Evolutionary conservation across 2,113 vertebrate genomes (phyloP).

Genomic region (Galbula dea): DNA sequence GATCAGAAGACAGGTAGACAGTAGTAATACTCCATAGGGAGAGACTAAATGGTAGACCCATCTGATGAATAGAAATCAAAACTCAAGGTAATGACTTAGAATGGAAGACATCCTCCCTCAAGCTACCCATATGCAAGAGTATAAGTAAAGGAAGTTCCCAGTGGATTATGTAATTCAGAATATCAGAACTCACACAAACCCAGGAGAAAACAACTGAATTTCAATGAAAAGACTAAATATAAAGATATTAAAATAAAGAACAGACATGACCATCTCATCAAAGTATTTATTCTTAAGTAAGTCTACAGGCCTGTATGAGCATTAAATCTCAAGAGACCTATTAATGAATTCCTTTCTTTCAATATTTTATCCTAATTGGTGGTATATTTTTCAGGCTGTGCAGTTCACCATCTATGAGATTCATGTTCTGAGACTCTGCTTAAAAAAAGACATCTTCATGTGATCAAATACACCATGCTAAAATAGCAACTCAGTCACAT

Average conservation of each 20-base stretch:
- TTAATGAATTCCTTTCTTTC: slow-evolving; percentile 14
- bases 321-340: slow-evolving; percentile 17
- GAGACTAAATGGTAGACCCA: not conserved
- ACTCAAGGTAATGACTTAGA: not conserved
- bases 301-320: not conserved
- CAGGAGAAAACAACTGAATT: not conserved
- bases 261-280: not conserved
- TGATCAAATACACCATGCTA: not conserved
- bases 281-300: slow-evolving; percentile 20
- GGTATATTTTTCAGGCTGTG: not conserved
- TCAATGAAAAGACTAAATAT: not conserved
- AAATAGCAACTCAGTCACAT: not conserved
- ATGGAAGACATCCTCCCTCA: not conserved
- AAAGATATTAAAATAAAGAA: not conserved
- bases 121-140: not conserved
- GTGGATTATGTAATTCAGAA: not conserved
- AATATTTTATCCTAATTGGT: not conserved
- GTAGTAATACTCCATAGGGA: not conserved
- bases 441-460: not conserved
- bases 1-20: not conserved
- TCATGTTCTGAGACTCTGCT: not conserved
- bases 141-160: slow-evolving; percentile 5
- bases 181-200: not conserved
- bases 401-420: not conserved
- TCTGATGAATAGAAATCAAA: not conserved